Conservation (phyloP, 2,113 vertebrate species). For the Rhabdomys dilectus region DNA sequence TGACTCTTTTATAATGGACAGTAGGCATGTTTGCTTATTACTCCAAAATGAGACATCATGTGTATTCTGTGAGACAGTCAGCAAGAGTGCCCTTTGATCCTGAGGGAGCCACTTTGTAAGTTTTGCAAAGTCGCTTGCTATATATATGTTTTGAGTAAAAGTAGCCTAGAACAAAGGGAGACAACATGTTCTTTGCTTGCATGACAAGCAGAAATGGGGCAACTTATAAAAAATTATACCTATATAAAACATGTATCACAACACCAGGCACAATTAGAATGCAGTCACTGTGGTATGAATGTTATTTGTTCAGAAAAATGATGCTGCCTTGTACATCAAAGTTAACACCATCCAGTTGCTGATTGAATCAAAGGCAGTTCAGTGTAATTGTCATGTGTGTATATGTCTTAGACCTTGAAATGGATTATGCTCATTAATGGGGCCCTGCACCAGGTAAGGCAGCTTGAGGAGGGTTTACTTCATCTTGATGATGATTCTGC, state of each 20-base stretch:
- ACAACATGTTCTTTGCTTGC: not conserved
- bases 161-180: not conserved
- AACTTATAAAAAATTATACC: too few species aligned
- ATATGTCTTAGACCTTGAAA: not conserved
- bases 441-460: not conserved
- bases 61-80: not conserved
- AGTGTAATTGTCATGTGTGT: not conserved
- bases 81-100: not conserved
- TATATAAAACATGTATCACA: not conserved
- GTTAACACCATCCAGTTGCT: not conserved
- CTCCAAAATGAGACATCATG: not conserved
- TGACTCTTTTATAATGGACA: not conserved
- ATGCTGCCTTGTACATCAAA: not conserved
- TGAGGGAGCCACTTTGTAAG: not conserved
- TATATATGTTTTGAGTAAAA: not conserved
- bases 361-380: not conserved
- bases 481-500: not conserved
- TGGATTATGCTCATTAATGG: not conserved
- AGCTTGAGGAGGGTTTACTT: not conserved
- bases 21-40: not conserved
- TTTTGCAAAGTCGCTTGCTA: not conserved
- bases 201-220: not conserved
- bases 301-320: not conserved
- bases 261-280: not conserved
- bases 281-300: not conserved